phyloP scores from a whole-genome alignment of 2,797 vertebrate species.

The Esox lucius region DNA sequence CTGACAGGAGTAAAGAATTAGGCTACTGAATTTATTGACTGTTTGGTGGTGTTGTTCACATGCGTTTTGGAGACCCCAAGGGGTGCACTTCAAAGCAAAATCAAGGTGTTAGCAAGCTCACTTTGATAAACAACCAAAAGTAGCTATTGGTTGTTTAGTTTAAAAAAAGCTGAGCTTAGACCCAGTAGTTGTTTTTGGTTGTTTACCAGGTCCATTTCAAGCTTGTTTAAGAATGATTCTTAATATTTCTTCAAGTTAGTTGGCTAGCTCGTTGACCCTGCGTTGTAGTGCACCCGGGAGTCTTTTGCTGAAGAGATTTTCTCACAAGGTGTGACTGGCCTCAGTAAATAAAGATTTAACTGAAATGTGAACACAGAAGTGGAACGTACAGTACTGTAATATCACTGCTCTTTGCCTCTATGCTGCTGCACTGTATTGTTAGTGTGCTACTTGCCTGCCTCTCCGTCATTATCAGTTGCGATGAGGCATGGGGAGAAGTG shows the following conservation, averaged over 20 bases:
- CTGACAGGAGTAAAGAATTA: conserved; percentile 32
- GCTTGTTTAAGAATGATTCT: no score
- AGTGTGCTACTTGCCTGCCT: conserved; percentile 31
- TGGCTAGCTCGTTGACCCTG: conserved; percentile 12
- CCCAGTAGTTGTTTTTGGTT: no score
- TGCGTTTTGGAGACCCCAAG: conserved; percentile 20
- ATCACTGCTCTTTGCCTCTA: conserved; percentile 61
- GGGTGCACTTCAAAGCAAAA: no score
- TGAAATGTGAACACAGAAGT: conserved; percentile 28
- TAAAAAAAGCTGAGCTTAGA: no score
- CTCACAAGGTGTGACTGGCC: background rate
- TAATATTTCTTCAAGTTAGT: background rate
- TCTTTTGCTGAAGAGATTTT: conserved; percentile 13
- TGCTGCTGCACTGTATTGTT: conserved; percentile 47
- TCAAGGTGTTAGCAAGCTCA: no score
- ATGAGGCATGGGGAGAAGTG: conserved; percentile 58
- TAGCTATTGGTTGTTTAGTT: no score
- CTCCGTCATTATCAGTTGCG: conserved; percentile 53
- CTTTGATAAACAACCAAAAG: no score
- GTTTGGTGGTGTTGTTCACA: background rate
- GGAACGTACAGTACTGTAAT: conserved; percentile 51
- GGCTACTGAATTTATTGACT: conserved; percentile 37
- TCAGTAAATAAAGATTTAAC: background rate
- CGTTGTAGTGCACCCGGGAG: no score
- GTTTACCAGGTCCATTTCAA: no score